Conservation (phyloP, 2,113 vertebrate species). For the Brachyhypopomus gauderio region DNA sequence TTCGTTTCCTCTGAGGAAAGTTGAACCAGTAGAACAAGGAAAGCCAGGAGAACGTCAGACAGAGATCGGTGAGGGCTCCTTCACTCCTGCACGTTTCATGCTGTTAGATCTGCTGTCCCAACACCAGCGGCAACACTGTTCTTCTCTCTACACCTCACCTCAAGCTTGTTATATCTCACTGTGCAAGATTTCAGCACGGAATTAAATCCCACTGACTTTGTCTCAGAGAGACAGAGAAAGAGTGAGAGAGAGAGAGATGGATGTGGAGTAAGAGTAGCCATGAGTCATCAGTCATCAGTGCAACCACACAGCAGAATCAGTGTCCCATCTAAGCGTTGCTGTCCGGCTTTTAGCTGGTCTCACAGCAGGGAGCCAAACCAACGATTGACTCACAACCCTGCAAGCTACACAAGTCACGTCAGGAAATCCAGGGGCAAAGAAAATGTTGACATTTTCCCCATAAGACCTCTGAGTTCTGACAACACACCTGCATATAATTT, state of each 20-base stretch:
- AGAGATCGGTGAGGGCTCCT: conserved; percentile 16
- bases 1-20: not conserved
- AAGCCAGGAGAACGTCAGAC: conserved; percentile 9
- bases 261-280: conserved; percentile 1
- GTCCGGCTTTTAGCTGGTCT: not conserved
- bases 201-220: not conserved
- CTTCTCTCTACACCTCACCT: not conserved
- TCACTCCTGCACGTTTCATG: conserved; percentile 19
- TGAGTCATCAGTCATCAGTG: not conserved
- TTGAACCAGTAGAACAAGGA: not conserved
- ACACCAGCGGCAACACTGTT: conserved; percentile 38
- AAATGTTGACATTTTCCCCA: not conserved
- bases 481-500: not conserved
- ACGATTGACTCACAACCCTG: not conserved
- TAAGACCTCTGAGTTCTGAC: not conserved
- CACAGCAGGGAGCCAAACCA: not conserved
- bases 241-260: not conserved
- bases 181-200: conserved; percentile 12
- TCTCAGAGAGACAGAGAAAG: not conserved
- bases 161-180: conserved; percentile 28
- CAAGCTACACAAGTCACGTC: conserved; percentile 47
- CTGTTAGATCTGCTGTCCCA: conserved; percentile 25
- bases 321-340: not conserved
- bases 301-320: too few species aligned
- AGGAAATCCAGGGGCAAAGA: not conserved